Evolutionary conservation across 2,797 vertebrate genomes (phyloP).

Genomic region (Onychomys torridus): DNA sequence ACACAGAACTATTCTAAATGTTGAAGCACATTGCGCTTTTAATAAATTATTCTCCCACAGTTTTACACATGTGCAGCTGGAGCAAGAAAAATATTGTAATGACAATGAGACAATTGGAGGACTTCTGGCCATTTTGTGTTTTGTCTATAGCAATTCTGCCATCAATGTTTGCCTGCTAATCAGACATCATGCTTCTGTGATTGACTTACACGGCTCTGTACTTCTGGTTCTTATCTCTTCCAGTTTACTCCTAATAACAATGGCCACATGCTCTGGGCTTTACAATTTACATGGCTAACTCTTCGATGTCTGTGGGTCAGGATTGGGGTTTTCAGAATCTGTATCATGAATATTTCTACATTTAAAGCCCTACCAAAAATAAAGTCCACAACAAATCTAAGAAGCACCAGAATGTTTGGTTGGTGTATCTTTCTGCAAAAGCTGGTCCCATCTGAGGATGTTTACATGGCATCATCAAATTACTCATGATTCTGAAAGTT

Average conservation of each 20-base stretch:
- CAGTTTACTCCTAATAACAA: not conserved
- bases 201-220: not conserved
- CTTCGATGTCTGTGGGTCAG: not conserved
- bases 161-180: not conserved
- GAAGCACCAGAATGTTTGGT: not conserved
- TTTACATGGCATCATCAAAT: not conserved
- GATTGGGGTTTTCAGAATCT: slow-evolving; percentile 5
- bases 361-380: not conserved
- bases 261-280: not conserved
- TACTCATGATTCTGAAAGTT: not conserved
- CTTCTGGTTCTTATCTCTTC: not conserved
- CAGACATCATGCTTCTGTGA: not conserved
- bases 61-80: not conserved
- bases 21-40: not conserved
- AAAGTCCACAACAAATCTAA: not conserved
- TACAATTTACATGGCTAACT: not conserved
- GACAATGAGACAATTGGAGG: slow-evolving; percentile 11
- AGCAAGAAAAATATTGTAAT: not conserved
- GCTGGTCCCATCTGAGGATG: not conserved
- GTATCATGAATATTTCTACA: not conserved
- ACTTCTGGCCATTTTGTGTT: not conserved
- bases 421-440: not conserved
- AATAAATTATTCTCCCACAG: slow-evolving; percentile 44
- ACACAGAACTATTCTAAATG: not conserved
- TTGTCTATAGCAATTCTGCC: not conserved